Base-by-base conservation (phyloP, 37 sponge, comb jelly and placozoan genomes). In the Beroe ovata region DNA sequence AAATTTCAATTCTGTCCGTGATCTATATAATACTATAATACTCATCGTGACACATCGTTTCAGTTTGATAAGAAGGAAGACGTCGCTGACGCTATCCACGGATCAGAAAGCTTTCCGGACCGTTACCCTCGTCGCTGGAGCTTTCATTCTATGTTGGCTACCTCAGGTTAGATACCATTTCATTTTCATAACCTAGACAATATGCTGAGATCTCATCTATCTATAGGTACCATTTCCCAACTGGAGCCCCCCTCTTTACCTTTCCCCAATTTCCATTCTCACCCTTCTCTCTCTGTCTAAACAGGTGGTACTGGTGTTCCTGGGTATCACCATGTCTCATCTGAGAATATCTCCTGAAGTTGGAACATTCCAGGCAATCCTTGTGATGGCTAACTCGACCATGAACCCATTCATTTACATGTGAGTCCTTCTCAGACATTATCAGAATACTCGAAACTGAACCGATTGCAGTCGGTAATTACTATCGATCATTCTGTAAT, bases 361-460 rank as follows among this genome's bases (percentile, higher is more conserved):
- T 41, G 54, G 54, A 16, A 77, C 84, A 1, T 40, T 77, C 26
- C 35, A 36, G 25, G 84, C 84, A 3, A 33, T 77, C 38, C 84
- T 77, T 4, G 84, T 77, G 84, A 77, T 77, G 84, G 54, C 54
- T 4, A 77, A 77, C 84, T 77, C 84, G 8, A 77, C 84, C 47
- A 42, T 77, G 42, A 77, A 77, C 84, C 84, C 84, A 42, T 77
- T 77, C 38, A 77, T 77, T 40, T 77, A 77, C 84, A 77, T 35
- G 84, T 77, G 33, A 77, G 35, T 66, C 16, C n/a, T n/a, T n/a
- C n/a, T n/a, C n/a, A n/a, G n/a, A n/a, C n/a, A n/a, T n/a, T n/a
- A n/a, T n/a, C n/a, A n/a, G n/a, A n/a, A n/a, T n/a, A n/a, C n/a
- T n/a, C n/a, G n/a, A n/a, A n/a, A n/a, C n/a, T n/a, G n/a, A n/a